A percentile compares a stretch with the other conserved stretches of the same genome.
phyloP scores from a whole-genome alignment of 2,888 invertebrate genomes.

The Agrochola circellaris region DNA sequence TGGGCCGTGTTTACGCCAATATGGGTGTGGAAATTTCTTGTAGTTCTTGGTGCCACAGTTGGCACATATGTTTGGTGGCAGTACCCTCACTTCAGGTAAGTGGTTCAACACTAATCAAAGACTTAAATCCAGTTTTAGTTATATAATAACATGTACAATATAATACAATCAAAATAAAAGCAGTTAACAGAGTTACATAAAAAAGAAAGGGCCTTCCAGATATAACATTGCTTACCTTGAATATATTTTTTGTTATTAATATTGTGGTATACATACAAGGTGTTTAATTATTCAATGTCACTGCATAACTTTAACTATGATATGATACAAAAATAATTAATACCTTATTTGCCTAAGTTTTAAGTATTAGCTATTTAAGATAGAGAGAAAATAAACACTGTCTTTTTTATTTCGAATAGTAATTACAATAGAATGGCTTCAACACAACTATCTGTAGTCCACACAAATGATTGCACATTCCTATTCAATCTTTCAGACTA shows the following conservation, averaged over 20 bases:
- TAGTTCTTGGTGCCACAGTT: constrained; percentile 96
- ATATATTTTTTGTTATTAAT: constrained; percentile 13
- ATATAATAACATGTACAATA: not conserved
- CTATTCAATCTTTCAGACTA: not conserved
- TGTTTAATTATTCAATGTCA: constrained; percentile 31
- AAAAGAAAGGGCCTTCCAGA: constrained; percentile 27
- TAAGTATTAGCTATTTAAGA: not conserved
- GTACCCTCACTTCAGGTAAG: constrained; percentile 97
- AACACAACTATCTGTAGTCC: not conserved
- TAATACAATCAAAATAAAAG: not conserved
- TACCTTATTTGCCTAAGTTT: not conserved
- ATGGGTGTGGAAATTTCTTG: constrained; percentile 99
- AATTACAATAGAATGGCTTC: not conserved
- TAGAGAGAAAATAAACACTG: not conserved
- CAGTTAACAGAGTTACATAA: constrained; percentile 14
- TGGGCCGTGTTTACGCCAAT: constrained; percentile 99
- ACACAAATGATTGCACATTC: not conserved
- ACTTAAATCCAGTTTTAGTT: not conserved
- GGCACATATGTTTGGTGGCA: constrained; percentile 99
- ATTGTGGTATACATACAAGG: not conserved
- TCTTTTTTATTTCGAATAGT: not conserved
- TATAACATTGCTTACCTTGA: constrained; percentile 33
- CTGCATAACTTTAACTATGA: constrained; percentile 1
- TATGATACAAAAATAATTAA: not conserved
- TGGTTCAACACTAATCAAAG: constrained; percentile 17